These are phyloP conservation scores for Bursaphelenchus mucronatus DNA, from an alignment of 1,140 invertebrate genomes.

Conservation along the genomic window DNA sequence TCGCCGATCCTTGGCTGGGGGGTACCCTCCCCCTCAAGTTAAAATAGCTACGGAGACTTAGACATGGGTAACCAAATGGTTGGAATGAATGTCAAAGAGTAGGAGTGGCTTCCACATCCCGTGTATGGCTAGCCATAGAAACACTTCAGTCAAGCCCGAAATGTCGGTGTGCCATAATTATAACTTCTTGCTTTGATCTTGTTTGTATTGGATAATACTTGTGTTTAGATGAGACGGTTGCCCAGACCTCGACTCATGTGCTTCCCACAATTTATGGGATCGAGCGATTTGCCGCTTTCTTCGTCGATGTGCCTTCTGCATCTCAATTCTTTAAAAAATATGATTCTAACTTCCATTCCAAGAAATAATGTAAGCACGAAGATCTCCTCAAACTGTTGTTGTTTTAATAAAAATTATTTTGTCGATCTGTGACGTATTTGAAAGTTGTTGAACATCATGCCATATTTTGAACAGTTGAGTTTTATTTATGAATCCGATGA, in stretches of 20 bases:
- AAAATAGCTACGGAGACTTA: too few relatives aligned
- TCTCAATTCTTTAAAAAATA: slow-evolving; percentile 2
- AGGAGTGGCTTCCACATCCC: too few relatives aligned
- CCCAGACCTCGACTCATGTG: not conserved
- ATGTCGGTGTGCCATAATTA: too few relatives aligned
- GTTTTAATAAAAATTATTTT: slow-evolving; percentile 4
- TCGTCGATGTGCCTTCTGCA: not conserved
- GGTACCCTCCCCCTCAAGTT: too few relatives aligned
- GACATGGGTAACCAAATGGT: too few relatives aligned
- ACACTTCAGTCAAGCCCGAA: too few relatives aligned
- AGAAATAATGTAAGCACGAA: not conserved
- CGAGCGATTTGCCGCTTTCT: slow-evolving; percentile 9
- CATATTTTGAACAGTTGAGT: not conserved
- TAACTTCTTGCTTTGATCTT: not conserved
- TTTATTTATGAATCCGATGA: not conserved
- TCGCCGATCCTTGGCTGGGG: too few relatives aligned
- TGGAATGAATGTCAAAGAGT: too few relatives aligned
- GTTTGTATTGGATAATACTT: not conserved
- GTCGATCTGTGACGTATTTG: not conserved
- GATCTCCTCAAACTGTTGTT: not conserved
- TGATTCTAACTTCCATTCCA: slow-evolving; percentile 3
- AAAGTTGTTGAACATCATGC: not conserved
- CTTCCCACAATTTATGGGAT: slow-evolving; percentile 7
- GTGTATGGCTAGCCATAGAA: too few relatives aligned
- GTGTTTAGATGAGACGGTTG: slow-evolving; percentile 4